Conservation (phyloP, 2,797 vertebrate genomes). For the Argya squamiceps region DNA sequence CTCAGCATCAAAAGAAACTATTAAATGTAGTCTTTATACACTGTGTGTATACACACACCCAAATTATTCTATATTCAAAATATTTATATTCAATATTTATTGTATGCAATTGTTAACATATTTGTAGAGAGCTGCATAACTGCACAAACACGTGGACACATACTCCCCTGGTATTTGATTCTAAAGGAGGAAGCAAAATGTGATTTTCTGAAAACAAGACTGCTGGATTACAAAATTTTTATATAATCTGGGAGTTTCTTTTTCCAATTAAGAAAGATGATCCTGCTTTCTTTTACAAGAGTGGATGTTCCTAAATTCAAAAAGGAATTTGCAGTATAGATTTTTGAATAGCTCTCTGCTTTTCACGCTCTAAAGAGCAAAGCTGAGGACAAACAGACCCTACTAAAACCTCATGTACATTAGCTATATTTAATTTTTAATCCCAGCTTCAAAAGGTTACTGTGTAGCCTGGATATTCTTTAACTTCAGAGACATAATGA, state of each 20-base stretch:
- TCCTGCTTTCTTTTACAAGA: neutral
- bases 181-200: neutral
- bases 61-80: neutral
- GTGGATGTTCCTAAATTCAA: neutral
- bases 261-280: neutral
- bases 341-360: neutral
- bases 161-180: neutral
- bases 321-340: neutral
- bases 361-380: neutral
- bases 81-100: neutral
- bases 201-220: neutral
- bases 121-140: neutral
- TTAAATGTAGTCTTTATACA: neutral
- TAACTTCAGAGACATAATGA: neutral
- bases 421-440: neutral
- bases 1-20: neutral
- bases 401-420: neutral
- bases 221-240: neutral
- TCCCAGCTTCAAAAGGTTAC: neutral
- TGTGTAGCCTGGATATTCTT: neutral
- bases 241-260: neutral
- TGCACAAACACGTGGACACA: neutral
- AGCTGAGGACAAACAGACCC: neutral
- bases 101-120: neutral
- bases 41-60: neutral